These are phyloP conservation scores for Doris montereyensis DNA, from an alignment of 2,888 invertebrate species.

Conservation along the genomic window DNA sequence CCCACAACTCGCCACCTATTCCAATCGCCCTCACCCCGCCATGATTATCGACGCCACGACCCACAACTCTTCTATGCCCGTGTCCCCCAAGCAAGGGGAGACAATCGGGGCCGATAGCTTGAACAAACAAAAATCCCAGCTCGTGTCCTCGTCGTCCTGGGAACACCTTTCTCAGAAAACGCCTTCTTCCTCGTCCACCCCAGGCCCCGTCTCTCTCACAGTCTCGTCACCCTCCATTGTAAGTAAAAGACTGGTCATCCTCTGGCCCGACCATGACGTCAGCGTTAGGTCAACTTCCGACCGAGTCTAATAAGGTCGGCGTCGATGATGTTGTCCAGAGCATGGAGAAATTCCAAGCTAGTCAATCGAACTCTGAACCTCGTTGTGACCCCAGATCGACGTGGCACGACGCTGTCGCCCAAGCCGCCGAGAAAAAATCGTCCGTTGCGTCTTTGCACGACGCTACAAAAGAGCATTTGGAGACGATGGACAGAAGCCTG, in stretches of 20 bases:
- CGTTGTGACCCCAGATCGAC: conserved; percentile 22
- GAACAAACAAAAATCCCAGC: conserved; percentile 25
- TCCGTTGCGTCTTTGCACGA: conserved; percentile 24
- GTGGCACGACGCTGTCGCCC: conserved; percentile 2
- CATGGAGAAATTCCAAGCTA: not conserved
- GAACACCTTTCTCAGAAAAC: conserved; percentile 18
- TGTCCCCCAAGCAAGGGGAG: conserved; percentile 46
- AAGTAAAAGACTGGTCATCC: no score
- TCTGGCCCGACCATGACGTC: not conserved
- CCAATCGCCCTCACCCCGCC: conserved; percentile 3
- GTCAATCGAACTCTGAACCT: conserved; percentile 1
- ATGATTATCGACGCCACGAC: conserved; percentile 44
- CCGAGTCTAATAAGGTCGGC: no score
- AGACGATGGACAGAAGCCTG: no score
- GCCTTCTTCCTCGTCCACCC: conserved; percentile 29
- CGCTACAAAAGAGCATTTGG: no score
- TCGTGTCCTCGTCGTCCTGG: conserved; percentile 34
- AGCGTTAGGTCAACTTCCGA: no score
- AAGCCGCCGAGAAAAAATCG: not conserved
- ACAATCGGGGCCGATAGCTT: conserved; percentile 36
- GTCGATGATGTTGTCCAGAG: not conserved
- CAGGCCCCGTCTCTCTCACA: not conserved
- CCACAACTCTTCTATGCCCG: conserved; percentile 43
- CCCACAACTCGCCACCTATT: conserved; percentile 15
- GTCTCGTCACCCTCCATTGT: conserved; percentile 1